Evolutionary conservation across 1,140 invertebrate genomes (phyloP), one percentile per base, ranked within the genome.

Genomic region (Bombus consobrinus): DNA sequence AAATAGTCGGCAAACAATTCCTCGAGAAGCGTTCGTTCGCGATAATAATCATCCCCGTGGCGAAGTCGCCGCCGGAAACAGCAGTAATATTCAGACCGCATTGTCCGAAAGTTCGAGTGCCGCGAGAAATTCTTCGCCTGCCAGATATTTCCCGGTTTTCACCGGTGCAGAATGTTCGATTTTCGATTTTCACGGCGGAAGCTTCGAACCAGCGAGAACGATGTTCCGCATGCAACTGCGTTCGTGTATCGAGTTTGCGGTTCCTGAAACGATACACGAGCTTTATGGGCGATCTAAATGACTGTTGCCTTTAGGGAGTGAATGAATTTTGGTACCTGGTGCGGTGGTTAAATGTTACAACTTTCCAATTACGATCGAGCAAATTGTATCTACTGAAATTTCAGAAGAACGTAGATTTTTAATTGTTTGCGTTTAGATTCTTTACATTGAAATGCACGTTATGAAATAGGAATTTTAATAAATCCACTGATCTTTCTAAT

Each of bases 41-140:
- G 74, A 57, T 57, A 75, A 76, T 76, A 59, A 76, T 76, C 74
- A 59, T 39, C 53, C 34, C 53, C 28, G 25, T 18, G 74, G 69
- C 28, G 47, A 47, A 57, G 74, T 75, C 74, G 74, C 74, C 74
- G 74, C 47, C 74, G 74, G 74, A 76, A 76, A 76, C 74, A 39
- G 74, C 43, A 53, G 74, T 59, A 39, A 76, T 76, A 76, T 76
- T 76, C 74, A 53, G 25, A 53, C 15, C 22, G 74, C 53, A 76
- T 76, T 76, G 74, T 76, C 47, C 74, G 74, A 76, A 59, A 59
- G 53, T 59, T 15, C 25, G 74, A 39, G 32, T 10, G 25, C 37
- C n/a, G 37, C 37, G 69, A 28, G 69, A 43, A 41, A 37, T 75
- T 75, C 73, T 75, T 75, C 41, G 47, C 73, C 47, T 53, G 6